Evolutionary conservation across 2,888 invertebrate genomes (phyloP).

Genomic region (Torymus auratus): DNA sequence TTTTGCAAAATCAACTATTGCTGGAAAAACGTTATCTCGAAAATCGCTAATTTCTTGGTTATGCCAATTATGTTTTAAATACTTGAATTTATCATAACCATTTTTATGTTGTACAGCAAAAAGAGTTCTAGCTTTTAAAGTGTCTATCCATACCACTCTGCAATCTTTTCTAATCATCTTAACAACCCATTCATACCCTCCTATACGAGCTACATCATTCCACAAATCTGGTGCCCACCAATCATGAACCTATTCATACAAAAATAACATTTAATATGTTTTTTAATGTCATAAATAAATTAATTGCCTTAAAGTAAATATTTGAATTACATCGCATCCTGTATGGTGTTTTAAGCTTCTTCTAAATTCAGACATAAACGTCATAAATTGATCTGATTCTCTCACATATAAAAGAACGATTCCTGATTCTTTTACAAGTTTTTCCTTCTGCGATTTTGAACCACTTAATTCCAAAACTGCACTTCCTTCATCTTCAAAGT

Average conservation of each 20-base stretch:
- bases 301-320: neutral
- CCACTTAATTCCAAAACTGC: constrained; percentile 33
- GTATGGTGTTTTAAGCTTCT: constrained; percentile 45
- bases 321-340: constrained; percentile 49
- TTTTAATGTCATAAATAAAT: neutral
- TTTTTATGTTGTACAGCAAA: constrained; percentile 53
- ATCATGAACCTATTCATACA: constrained; percentile 66
- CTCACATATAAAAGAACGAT: constrained; percentile 55
- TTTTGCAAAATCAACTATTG: constrained; percentile 66
- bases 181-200: constrained; percentile 67
- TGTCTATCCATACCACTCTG: constrained; percentile 69
- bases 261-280: neutral
- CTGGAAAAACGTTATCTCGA: constrained; percentile 66
- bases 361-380: constrained; percentile 54
- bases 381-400: constrained; percentile 56
- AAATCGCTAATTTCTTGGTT: constrained; percentile 65
- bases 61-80: constrained; percentile 24
- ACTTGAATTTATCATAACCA: constrained; percentile 38
- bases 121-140: constrained; percentile 63
- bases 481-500: constrained; percentile 44
- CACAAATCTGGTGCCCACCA: constrained; percentile 67
- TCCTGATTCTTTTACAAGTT: constrained; percentile 47
- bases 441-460: constrained; percentile 48
- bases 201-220: constrained; percentile 67
- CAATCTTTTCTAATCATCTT: constrained; percentile 63